A percentile compares a stretch with the other conserved stretches of the same genome.
phyloP scores from a whole-genome alignment of 2,797 vertebrate species.

The Phataginus tetradactyla region DNA sequence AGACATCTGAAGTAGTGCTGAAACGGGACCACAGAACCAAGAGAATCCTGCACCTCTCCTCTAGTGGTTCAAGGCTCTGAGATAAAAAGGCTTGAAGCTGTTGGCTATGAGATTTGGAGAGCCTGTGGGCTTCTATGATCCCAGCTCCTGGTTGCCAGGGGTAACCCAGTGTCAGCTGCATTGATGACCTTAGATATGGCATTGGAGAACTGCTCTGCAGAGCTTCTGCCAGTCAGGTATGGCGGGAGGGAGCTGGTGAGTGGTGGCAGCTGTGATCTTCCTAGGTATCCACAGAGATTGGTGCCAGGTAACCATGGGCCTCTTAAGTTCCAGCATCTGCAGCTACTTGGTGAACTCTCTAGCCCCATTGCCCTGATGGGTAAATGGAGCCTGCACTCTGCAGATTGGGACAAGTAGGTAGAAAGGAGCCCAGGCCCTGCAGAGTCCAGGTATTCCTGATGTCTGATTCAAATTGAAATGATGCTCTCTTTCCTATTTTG shows the following conservation, averaged over 20 bases:
- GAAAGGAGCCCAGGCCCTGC: background rate
- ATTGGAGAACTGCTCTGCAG: slow-evolving; percentile 15
- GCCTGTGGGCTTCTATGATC: background rate
- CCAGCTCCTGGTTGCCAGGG: slow-evolving; percentile 65
- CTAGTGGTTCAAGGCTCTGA: background rate
- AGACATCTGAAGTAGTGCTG: background rate
- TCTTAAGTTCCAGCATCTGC: slow-evolving; percentile 15
- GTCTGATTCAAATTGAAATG: background rate
- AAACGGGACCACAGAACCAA: background rate
- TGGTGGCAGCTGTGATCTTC: slow-evolving; percentile 40
- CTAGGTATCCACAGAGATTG: slow-evolving; percentile 74
- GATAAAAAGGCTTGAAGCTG: background rate
- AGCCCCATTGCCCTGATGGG: slow-evolving; percentile 54
- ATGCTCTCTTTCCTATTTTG: background rate
- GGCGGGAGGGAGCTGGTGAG: slow-evolving; percentile 32
- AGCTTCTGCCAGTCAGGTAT: slow-evolving; percentile 17
- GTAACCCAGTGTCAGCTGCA: slow-evolving; percentile 54
- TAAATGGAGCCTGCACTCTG: slow-evolving; percentile 36
- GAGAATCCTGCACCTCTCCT: background rate
- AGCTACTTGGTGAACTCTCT: background rate
- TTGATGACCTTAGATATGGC: slow-evolving; percentile 52
- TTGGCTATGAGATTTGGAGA: slow-evolving; percentile 36
- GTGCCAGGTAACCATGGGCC: slow-evolving; percentile 58
- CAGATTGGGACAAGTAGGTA: background rate
- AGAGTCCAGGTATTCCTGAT: background rate